A percentile compares a stretch with the other conserved stretches of the same genome.
These are phyloP conservation scores for Leptonema lineaticorne DNA, from an alignment of 1,140 invertebrate species.

Conservation along the genomic window DNA sequence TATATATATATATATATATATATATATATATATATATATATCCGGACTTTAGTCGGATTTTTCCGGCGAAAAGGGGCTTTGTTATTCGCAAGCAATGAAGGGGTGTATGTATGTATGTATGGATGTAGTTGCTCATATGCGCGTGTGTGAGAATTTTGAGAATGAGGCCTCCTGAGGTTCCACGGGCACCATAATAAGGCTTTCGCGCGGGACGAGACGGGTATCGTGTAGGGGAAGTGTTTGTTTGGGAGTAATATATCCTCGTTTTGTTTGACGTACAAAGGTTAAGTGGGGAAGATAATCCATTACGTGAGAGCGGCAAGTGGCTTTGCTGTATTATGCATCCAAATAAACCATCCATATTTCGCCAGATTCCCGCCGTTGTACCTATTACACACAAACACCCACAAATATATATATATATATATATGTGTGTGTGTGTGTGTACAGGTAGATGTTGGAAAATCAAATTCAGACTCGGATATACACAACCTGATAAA, in stretches of 20 bases:
- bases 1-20: background rate
- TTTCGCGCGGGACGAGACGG: background rate
- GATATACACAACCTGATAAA: no score
- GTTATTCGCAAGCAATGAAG: background rate
- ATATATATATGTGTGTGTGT: no score
- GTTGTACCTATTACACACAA: no score
- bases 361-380: slow-evolving; percentile 14
- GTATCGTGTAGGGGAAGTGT: slow-evolving; percentile 23
- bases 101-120: no score
- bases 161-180: background rate
- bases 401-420: no score
- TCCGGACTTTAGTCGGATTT: background rate
- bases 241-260: slow-evolving; percentile 32
- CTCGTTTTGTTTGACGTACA: slow-evolving; percentile 32
- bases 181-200: background rate
- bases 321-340: slow-evolving; percentile 26
- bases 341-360: slow-evolving; percentile 29
- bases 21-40: slow-evolving; percentile 14
- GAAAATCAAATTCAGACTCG: no score
- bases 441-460: no score
- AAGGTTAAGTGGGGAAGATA: slow-evolving; percentile 32
- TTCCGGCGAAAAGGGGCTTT: background rate
- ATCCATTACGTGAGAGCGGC: slow-evolving; percentile 27
- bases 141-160: no score
- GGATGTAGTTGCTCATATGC: no score